phyloP scores from a whole-genome alignment of 2,888 invertebrate species.

The Agrenia bidenticulata region DNA sequence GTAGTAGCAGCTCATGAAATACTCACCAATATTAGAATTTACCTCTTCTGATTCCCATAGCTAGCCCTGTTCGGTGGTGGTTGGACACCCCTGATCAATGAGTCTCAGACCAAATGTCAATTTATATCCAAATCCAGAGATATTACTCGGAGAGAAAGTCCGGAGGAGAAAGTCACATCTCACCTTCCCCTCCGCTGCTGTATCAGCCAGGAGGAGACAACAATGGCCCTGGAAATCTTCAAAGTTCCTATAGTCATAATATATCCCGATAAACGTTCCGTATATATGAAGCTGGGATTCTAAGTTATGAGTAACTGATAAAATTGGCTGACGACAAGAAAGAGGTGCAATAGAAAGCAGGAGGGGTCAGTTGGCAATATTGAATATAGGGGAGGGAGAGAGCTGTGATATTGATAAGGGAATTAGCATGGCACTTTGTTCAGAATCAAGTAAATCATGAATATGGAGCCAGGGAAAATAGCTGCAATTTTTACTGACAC shows the following conservation, averaged over 20 bases:
- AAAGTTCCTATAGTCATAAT: neutral
- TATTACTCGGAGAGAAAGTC: slow-evolving; percentile 5
- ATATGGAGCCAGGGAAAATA: slow-evolving; percentile 40
- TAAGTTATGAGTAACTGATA: neutral
- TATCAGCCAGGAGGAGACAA: neutral
- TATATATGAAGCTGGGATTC: too few species aligned
- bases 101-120: slow-evolving; percentile 14
- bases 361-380: neutral
- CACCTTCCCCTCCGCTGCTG: neutral
- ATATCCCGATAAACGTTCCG: too few species aligned
- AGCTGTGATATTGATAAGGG: slow-evolving; percentile 36
- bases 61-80: neutral
- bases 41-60: slow-evolving; percentile 31
- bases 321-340: slow-evolving; percentile 1
- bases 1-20: slow-evolving; percentile 37
- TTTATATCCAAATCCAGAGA: slow-evolving; percentile 12
- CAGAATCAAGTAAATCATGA: slow-evolving; percentile 43
- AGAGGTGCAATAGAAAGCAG: slow-evolving; percentile 2
- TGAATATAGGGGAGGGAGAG: neutral
- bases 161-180: slow-evolving; percentile 5
- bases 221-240: neutral
- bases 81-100: slow-evolving; percentile 14
- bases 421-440: slow-evolving; percentile 48
- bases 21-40: slow-evolving; percentile 44
- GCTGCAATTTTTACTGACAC: slow-evolving; percentile 49